A percentile compares a stretch with the other conserved stretches of the same genome.
Evolutionary conservation across 2,797 vertebrate genomes (phyloP).

Genomic region (Chrysocyon brachyurus): DNA sequence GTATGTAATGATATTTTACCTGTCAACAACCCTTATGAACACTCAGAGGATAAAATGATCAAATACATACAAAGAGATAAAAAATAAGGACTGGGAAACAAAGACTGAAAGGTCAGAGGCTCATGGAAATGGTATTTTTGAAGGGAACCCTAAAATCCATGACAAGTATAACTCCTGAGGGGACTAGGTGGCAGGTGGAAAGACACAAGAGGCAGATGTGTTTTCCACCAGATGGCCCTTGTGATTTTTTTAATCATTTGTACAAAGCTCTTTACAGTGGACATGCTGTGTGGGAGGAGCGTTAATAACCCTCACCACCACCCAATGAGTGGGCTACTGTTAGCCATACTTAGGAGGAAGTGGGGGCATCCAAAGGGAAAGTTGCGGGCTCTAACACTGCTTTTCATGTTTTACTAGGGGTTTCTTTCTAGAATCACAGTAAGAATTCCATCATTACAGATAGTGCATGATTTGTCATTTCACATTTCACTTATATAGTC

Average conservation of each 20-base stretch:
- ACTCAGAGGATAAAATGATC: conserved; percentile 46
- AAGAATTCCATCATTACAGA: background rate
- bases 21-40: background rate
- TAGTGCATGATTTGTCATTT: background rate
- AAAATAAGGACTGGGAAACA: background rate
- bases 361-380: background rate
- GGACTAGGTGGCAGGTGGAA: background rate
- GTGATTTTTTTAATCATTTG: background rate
- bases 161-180: background rate
- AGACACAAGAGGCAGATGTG: rapidly evolving
- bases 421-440: conserved; percentile 12
- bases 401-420: background rate
- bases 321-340: rapidly evolving
- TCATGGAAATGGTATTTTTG: background rate
- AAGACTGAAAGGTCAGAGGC: background rate
- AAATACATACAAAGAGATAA: background rate
- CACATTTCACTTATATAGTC: background rate
- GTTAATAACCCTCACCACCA: rapidly evolving
- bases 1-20: background rate
- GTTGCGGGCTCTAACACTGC: background rate
- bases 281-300: rapidly evolving
- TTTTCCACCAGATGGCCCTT: background rate
- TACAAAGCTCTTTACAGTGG: background rate
- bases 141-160: background rate
- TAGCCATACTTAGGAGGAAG: background rate